Evolutionary conservation across 2,113 vertebrate genomes (phyloP), one percentile per base, ranked within the genome.

Genomic region (Syngnathoides biaculeatus): DNA sequence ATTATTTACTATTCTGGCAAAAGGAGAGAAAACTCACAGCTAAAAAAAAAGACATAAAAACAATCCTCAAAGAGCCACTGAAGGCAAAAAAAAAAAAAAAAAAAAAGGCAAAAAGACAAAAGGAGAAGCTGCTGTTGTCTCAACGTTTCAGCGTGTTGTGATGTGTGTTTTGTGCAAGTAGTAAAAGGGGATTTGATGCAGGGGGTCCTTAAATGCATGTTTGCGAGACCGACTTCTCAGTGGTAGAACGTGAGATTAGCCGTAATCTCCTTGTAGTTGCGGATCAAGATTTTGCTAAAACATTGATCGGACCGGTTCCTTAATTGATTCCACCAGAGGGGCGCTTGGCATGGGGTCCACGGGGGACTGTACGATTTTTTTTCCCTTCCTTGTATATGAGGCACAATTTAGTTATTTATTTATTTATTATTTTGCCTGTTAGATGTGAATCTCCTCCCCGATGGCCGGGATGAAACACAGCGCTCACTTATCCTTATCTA

Each of bases 261-360:
- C 74, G 73, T 89, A 86, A 88, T 89, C 83, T 87, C 65, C 86
- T 87, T 89, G 87, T 84, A 86, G 82, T 60, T 67, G 73, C 72
- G 83, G 82, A 84, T 82, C 79, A 84, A 72, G 66, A 74, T 77
- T 64, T 47, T 74, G 73, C 75, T 84, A 69, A 83, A 78, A 77
- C 87, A 90, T 84, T 87, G 87, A 90, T 89, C 84, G 75, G 80
- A 68, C 72, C 73, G 9, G 61, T 71, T 74, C 72, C 69, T 75
- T 88, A 89, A 89, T 89, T 89, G 89, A 89, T 87, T 86, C 82
- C 75, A 76, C 77, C 68, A 76, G 83, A 88, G 80, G 80, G 71
- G 71, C 2, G 35, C 71, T 74, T 35, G 53, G 66, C 68, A 57
- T 62, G 66, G 45, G 74, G 74, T 79, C 68, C 68, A 57, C 61